Evolutionary conservation across 2,888 invertebrate species (phyloP), one percentile per base, ranked within the genome.

Genomic region (Diarsia rubi): DNA sequence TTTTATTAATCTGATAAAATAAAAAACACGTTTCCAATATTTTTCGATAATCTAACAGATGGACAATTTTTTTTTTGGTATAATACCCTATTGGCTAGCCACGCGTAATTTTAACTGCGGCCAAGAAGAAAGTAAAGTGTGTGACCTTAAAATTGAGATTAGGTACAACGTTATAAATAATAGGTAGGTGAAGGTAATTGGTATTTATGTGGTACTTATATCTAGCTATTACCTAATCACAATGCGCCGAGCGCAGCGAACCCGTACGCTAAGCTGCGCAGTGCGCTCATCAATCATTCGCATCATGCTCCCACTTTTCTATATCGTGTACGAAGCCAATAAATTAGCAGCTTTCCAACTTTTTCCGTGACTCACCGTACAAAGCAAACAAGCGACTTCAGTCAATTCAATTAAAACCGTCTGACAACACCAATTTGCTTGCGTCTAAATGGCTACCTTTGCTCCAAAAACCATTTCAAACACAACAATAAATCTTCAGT

Each of bases 401-500:
- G 93, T 94, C 94, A 94, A 95, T 95, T 95, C 94, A 95, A 95
- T 95, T 95, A 94, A 93, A 94, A 94, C 93, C 89, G 90, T 93
- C 92, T 91, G 95, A 95, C 95, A 95, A 94, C 94, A 94, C 93
- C 95, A 95, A 95, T 96, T 96, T 95, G 91, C 93, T 90, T 90
- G 87, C 93, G 92, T 92, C 94, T 95, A 95, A 96, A 95, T 96
- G 94, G 95, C 94, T 95, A 96, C 95, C 95, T 95, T 95, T 93
- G 94, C 95, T 93, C 93, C 93, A 90, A 94, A 96, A 95, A 95
- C 94, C 94, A 94, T 96, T 96, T 95, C 93, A 94, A 95, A 95
- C 95, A 95, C 94, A 95, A 95, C 95, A 95, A 96, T 96, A 96
- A 96, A 96, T 96, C 96, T 96, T 93, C 94, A 92, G 93, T 95